Base-by-base conservation (phyloP, 2,797 vertebrate species). In the Macroramphosus scolopax region DNA sequence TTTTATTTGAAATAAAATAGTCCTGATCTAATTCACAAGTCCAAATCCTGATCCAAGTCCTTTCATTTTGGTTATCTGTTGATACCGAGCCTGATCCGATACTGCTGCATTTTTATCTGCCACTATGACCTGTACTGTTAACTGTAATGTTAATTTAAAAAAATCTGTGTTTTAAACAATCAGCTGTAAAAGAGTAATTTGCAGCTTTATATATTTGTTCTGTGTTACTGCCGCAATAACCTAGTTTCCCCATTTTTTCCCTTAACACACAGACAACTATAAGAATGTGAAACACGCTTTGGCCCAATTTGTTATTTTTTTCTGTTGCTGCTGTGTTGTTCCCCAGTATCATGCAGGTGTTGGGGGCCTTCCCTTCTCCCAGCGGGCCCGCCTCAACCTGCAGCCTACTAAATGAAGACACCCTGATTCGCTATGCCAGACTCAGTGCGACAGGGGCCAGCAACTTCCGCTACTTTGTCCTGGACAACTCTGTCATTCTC, bases 401-500 rank as follows among this genome's bases (percentile, higher is more conserved):
- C 87, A 97, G 95, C 83, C 85, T 98, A 51, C 92, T 98, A 58
- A 98, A 97, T 63, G 95, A 98, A 87, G 92, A 92, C 72, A 96
- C 93, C 0, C 78, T 98, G 63, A 95, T 97, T 63, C 93, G 93
- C 63, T 96, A 93, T 16, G 95, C 94, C 68, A 84, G 95, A 36
- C 89, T 97, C 17, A 92, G 94, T 46, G 89, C 93, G 48, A 88
- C 94, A 50, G 93, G 93, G 78, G 91, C 89, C 55, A 92, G 92
- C 72, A 95, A 94, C 67, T 98, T 98, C 87, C 93, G 95, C 29
- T 98, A 97, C 85, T 98, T 97, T 24, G 93, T 97, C 55, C 66
- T 98, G 83, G 95, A 98, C 74, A 97, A 97, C 69, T 97, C 93
- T 0, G 95, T 98, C 77, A 93, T 98, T 75, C 90, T 98, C 43